Evolutionary conservation across 1,140 invertebrate genomes (phyloP).

Genomic region (Papilio helenus): DNA sequence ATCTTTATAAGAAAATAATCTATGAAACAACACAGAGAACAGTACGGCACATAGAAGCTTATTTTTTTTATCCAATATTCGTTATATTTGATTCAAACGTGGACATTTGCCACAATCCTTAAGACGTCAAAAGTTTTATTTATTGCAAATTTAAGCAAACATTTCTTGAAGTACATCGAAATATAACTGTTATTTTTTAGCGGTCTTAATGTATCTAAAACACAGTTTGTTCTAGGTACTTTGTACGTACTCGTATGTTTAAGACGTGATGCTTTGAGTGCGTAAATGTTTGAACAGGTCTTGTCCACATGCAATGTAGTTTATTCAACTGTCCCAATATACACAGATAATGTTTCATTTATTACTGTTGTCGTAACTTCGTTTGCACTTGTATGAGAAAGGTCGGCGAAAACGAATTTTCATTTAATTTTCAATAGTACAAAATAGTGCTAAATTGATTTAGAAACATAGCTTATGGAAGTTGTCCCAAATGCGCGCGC

Average conservation of each 20-base stretch:
- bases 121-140: too few species aligned
- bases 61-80: not conserved
- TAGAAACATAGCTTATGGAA: too few species aligned
- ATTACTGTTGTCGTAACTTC: not conserved
- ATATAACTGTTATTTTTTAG: not conserved
- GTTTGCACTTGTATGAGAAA: not conserved
- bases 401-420: too few species aligned
- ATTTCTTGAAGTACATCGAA: not conserved
- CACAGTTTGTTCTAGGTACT: not conserved
- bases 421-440: too few species aligned
- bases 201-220: not conserved
- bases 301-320: not conserved
- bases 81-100: too few species aligned
- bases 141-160: not conserved
- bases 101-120: too few species aligned
- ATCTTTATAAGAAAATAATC: not conserved
- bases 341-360: conserved; percentile 19
- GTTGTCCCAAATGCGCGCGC: too few species aligned
- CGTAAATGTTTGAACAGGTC: conserved; percentile 1
- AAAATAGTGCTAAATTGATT: too few species aligned
- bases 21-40: not conserved
- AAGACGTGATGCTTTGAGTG: not conserved
- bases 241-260: not conserved
- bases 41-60: not conserved
- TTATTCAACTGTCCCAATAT: conserved; percentile 3